Evolutionary conservation across 1,140 invertebrate species (phyloP).

Genomic region (Cydia pomonella): DNA sequence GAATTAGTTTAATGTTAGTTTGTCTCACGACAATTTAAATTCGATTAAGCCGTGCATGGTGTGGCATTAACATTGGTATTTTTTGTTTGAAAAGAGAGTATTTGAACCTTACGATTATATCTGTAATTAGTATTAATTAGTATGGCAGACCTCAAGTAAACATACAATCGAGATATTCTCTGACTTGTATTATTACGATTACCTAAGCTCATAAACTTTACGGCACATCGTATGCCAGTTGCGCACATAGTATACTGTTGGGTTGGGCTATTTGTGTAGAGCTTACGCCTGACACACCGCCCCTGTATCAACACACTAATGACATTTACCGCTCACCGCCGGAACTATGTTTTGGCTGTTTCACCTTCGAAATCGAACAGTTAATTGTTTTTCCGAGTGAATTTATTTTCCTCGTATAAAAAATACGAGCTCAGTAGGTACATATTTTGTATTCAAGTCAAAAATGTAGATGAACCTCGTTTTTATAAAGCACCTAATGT

Average conservation of each 20-base stretch:
- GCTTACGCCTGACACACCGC: slow-evolving; percentile 41
- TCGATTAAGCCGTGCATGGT: too few species aligned
- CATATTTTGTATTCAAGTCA: background rate
- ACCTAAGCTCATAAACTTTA: background rate
- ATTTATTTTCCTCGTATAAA: slow-evolving; percentile 4
- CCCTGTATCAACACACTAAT: slow-evolving; percentile 49
- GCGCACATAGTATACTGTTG: slow-evolving; percentile 31
- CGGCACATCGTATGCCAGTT: background rate
- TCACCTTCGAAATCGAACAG: slow-evolving; percentile 28
- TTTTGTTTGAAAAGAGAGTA: too few species aligned
- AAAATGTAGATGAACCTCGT: background rate
- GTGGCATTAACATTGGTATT: too few species aligned
- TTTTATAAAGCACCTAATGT: too few species aligned
- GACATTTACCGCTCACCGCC: slow-evolving; percentile 42
- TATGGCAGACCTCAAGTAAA: background rate
- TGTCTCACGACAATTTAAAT: too few species aligned
- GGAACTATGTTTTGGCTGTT: slow-evolving; percentile 36
- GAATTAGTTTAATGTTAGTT: too few species aligned
- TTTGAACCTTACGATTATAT: too few species aligned
- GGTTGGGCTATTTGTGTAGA: slow-evolving; percentile 42
- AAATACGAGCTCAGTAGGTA: background rate
- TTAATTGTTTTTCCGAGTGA: slow-evolving; percentile 22
- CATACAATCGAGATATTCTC: slow-evolving; percentile 3
- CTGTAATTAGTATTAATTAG: background rate
- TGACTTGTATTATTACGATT: slow-evolving; percentile 6